phyloP scores from a whole-genome alignment of 2,888 invertebrate genomes.

The Cheilosia scutellata region DNA sequence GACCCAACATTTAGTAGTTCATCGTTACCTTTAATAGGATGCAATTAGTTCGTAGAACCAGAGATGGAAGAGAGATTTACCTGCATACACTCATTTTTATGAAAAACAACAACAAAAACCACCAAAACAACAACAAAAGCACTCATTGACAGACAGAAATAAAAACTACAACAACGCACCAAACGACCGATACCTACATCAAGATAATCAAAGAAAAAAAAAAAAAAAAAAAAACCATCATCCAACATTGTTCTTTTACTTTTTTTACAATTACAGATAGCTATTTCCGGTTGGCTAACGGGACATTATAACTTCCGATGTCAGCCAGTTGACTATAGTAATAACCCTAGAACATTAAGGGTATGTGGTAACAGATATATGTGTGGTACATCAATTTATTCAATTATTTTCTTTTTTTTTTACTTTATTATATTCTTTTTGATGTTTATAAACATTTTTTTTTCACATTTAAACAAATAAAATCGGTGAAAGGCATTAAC shows the following conservation, averaged over 20 bases:
- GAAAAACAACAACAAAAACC: not conserved
- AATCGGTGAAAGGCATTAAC: slow-evolving; percentile 33
- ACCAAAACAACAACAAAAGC: slow-evolving; percentile 21
- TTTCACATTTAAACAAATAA: not conserved
- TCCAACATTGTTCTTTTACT: slow-evolving; percentile 70
- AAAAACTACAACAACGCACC: slow-evolving; percentile 34
- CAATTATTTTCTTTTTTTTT: slow-evolving; percentile 56
- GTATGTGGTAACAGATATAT: slow-evolving; percentile 86
- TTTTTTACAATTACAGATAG: slow-evolving; percentile 88
- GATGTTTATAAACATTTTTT: not conserved
- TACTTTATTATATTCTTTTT: slow-evolving; percentile 16
- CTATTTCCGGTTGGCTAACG: slow-evolving; percentile 96
- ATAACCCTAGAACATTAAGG: slow-evolving; percentile 94
- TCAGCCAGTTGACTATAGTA: slow-evolving; percentile 98
- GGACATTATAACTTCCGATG: slow-evolving; percentile 97
- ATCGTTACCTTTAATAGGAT: slow-evolving; percentile 38
- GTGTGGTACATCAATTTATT: slow-evolving; percentile 73
- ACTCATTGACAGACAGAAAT: slow-evolving; percentile 48
- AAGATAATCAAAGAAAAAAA: slow-evolving; percentile 41
- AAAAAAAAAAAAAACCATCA: slow-evolving; percentile 52
- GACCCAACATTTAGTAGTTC: slow-evolving; percentile 4
- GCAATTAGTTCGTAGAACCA: slow-evolving; percentile 76
- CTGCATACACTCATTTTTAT: slow-evolving; percentile 19
- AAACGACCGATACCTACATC: slow-evolving; percentile 47
- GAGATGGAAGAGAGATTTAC: slow-evolving; percentile 68